Conservation (phyloP, 2,888 invertebrate genomes). For the Phyllotreta cruciferae region DNA sequence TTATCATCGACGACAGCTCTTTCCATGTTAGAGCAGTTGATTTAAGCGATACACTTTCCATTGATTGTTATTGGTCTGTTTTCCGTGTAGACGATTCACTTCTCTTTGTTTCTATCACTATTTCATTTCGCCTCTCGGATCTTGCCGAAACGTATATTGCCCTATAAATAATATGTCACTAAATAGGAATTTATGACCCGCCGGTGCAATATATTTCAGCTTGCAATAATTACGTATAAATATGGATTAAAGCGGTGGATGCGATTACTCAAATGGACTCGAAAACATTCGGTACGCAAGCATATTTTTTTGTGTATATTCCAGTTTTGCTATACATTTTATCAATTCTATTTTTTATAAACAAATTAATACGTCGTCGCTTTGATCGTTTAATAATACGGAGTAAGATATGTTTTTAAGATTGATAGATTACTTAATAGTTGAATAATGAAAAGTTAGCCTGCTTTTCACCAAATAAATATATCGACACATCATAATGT, state of each 20-base stretch:
- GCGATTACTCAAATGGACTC: conserved; percentile 30
- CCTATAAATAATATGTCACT: conserved; percentile 53
- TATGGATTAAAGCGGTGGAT: conserved; percentile 37
- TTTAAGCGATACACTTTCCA: conserved; percentile 57
- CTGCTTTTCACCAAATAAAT: conserved; percentile 31
- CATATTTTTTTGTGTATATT: too few species aligned
- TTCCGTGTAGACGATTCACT: conserved; percentile 35
- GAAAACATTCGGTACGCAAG: conserved; percentile 24
- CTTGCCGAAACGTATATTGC: conserved; percentile 48
- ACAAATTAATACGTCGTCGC: conserved; percentile 9
- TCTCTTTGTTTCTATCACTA: conserved; percentile 51
- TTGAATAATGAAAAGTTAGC: conserved; percentile 23
- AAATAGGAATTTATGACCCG: conserved; percentile 50
- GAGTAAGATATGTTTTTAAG: conserved; percentile 8
- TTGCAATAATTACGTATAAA: conserved; percentile 51
- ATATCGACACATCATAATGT: conserved; percentile 30
- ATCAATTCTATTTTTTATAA: not conserved
- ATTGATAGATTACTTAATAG: conserved; percentile 16
- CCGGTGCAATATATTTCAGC: conserved; percentile 47
- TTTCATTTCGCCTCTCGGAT: conserved; percentile 44
- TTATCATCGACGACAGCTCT: conserved; percentile 53
- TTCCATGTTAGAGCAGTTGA: conserved; percentile 58
- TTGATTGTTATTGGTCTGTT: conserved; percentile 54
- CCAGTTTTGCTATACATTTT: too few species aligned
- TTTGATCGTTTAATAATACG: conserved; percentile 1